Base-by-base conservation (phyloP, 1,140 invertebrate species). In the Diorhabda carinulata region DNA sequence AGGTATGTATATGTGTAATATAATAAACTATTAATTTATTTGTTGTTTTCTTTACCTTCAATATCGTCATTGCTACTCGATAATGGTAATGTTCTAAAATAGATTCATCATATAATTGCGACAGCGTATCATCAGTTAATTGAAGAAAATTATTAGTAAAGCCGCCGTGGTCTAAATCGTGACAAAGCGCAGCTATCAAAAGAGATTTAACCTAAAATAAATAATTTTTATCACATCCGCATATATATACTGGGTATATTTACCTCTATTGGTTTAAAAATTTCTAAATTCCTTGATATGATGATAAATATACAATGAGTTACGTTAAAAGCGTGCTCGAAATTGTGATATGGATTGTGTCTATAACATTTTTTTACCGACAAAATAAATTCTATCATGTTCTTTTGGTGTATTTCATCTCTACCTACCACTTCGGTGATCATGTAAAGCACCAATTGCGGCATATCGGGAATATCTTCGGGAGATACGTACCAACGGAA, bases 81-180 rank as follows among this genome's bases (percentile, higher is more conserved):
- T 81, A 86, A 72, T 87, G 86, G 72, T 87, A 86, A 71, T 86
- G 81, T 74, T 87, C 86, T 66, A 86, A 74, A 69, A 81, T 81
- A 2, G 86, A 86, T 10, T 81, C 79, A 42, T 79, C 76, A 77
- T 87, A 87, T 74, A 87, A 81, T 56, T 77, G 75, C 0, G 84
- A 70, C 5, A 87, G 75, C 4, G 81, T 80, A 68, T 86, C 81
- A 59, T 84, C 82, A 25, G 78, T 81, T 5, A 84, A 71, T 59
- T 81, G 68, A 2, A 87, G 76, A 77, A 83, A 87, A 73, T 85
- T 86, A 76, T 88, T 88, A 61, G 86, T 87, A 67, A 81, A 82
- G 3, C 86, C 86, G 0, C 81, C 81, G 74, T 87, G 86, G 74
- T 87, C 86, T 45, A 87, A 69, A 72, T 87, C 86, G 74, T 87